A percentile compares a stretch with the other conserved stretches of the same genome.
These are phyloP conservation scores for Thecophora atra DNA, from an alignment of 2,888 invertebrate genomes.

Conservation along the genomic window DNA sequence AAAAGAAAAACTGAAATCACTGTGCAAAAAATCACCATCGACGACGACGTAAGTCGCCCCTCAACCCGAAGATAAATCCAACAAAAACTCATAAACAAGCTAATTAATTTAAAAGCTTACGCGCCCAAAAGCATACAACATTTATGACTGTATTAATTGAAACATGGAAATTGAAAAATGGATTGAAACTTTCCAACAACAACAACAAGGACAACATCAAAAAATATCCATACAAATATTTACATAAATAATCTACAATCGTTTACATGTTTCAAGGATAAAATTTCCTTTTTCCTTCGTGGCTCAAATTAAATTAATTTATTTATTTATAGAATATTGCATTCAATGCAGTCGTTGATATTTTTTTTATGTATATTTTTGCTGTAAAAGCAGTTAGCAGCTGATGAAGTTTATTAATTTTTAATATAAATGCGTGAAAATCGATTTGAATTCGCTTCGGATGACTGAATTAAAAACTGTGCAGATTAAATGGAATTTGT, in stretches of 20 bases:
- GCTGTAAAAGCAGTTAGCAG: too few species aligned
- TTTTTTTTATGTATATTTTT: too few species aligned
- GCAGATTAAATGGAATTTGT: neutral
- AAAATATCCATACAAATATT: neutral
- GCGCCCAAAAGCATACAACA: slow-evolving; percentile 15
- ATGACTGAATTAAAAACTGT: neutral
- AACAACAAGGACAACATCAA: neutral
- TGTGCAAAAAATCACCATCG: neutral
- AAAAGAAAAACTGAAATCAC: slow-evolving; percentile 16
- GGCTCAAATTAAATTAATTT: neutral
- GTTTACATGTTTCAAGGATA: neutral
- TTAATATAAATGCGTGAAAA: neutral
- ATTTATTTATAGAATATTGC: neutral
- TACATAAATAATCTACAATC: slow-evolving; percentile 18
- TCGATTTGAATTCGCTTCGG: neutral
- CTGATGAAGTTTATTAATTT: neutral
- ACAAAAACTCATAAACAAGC: neutral
- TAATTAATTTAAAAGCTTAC: slow-evolving; percentile 19
- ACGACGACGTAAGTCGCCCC: slow-evolving; percentile 2
- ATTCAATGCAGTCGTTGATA: too few species aligned
- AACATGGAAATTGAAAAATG: neutral
- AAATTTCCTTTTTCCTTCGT: neutral
- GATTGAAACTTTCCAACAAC: neutral
- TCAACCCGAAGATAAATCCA: neutral
- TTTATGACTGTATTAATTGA: slow-evolving; percentile 18